These are phyloP conservation scores for Cryptus viduatorius DNA, from an alignment of 2,888 invertebrate genomes.

Conservation along the genomic window DNA sequence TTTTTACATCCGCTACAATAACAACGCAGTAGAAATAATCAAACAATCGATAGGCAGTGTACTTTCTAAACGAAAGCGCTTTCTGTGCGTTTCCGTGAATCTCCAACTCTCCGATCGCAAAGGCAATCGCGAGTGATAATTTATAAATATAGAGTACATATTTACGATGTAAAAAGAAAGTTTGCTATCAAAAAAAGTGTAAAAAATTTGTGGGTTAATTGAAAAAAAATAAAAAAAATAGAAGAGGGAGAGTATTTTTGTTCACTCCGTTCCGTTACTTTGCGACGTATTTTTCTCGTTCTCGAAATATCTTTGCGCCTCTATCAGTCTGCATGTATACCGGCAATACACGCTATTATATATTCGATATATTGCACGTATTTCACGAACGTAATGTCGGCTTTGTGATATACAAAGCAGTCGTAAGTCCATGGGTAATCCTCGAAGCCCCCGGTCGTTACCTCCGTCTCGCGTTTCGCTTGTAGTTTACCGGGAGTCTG, in stretches of 20 bases:
- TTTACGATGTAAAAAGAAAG: no score
- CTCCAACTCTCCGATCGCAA: no score
- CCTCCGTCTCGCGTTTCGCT: conserved; percentile 60
- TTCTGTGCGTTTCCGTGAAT: no score
- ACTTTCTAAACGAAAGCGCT: no score
- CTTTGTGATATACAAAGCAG: conserved; percentile 45
- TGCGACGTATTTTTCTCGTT: neutral
- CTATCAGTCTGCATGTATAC: conserved; percentile 10
- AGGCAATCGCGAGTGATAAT: no score
- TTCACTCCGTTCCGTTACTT: neutral
- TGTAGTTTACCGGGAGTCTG: conserved; percentile 54
- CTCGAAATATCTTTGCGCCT: neutral
- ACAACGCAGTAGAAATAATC: no score
- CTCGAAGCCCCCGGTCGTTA: conserved; percentile 58
- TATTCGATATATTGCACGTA: conserved; percentile 18
- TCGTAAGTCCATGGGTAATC: conserved; percentile 60
- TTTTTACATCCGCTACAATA: no score
- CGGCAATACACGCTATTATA: neutral
- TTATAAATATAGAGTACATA: no score
- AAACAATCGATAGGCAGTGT: no score
- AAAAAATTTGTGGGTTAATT: no score
- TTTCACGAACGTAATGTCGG: conserved; percentile 29
- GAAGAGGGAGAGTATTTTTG: neutral
- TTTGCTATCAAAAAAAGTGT: no score
- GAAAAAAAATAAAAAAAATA: no score